Evolutionary conservation across 2,113 vertebrate species (phyloP).

Genomic region (Vombatus ursinus): DNA sequence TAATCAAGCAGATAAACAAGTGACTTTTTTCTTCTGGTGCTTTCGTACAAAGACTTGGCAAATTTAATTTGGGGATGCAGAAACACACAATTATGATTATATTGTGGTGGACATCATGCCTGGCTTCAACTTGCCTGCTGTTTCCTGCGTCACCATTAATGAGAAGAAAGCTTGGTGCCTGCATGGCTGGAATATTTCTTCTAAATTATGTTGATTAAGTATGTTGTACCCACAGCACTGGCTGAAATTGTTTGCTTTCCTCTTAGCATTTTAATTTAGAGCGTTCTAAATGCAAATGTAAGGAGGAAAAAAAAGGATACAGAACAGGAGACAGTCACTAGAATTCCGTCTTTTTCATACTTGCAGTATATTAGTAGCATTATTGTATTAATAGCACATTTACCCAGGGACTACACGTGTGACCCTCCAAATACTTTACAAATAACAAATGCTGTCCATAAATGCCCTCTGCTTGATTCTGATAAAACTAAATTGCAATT

Average conservation of each 20-base stretch:
- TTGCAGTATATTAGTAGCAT: slow-evolving; percentile 47
- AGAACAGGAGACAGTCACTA: slow-evolving; percentile 39
- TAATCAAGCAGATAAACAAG: not conserved
- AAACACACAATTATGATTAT: slow-evolving; percentile 50
- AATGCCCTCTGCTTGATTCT: not conserved
- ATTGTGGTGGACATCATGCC: slow-evolving; percentile 24
- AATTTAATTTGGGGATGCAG: slow-evolving; percentile 53
- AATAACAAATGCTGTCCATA: slow-evolving; percentile 32
- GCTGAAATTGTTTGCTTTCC: slow-evolving; percentile 50
- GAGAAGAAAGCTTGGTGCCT: slow-evolving; percentile 59
- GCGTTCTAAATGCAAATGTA: slow-evolving; percentile 69
- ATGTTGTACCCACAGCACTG: slow-evolving; percentile 39
- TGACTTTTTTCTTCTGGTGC: slow-evolving; percentile 34
- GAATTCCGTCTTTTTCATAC: slow-evolving; percentile 23
- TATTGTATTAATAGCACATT: slow-evolving; percentile 47
- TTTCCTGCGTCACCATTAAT: slow-evolving; percentile 51
- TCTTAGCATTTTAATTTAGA: slow-evolving; percentile 69
- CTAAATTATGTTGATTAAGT: slow-evolving; percentile 63
- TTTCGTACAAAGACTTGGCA: slow-evolving; percentile 33
- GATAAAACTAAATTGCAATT: slow-evolving; percentile 30
- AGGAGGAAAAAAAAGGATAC: slow-evolving; percentile 34
- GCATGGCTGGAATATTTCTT: slow-evolving; percentile 65
- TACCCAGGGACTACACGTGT: not conserved
- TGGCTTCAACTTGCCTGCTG: slow-evolving; percentile 36
- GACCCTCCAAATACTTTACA: slow-evolving; percentile 34